Base-by-base conservation (phyloP, 2,888 invertebrate genomes). In the Stictocephala bisonia region DNA sequence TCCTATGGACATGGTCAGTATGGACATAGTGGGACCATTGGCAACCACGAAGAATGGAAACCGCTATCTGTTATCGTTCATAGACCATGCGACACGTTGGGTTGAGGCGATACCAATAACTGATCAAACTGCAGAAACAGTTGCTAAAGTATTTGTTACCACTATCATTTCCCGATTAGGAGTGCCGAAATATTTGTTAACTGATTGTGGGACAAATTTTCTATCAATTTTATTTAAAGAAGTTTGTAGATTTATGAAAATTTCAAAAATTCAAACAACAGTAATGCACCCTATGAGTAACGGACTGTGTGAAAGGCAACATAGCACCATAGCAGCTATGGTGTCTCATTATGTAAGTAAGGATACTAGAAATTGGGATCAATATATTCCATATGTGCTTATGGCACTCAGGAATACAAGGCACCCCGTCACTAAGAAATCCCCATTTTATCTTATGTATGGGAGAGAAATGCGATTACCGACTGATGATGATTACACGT, bases 121-220 rank as follows among this genome's bases (percentile, higher is more conserved):
- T 6, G 81, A 83, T 78, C 79, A 80, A 24, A 80, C 81, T 71
- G 78, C 83, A 1, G 68, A 76, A 76, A 82, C 80, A 1, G 79
- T 83, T 18, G 82, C 82, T 4, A 74, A 79, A 11, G 56, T 74
- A 35, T 72, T 84, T 3, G 50, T 81, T 7, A 78, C 82, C 31
- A 81, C 82, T 48, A 81, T 80, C 3, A 64, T 81, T 3, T 58
- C 80, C 1, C 75, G 66, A 73, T 82, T 82, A 72, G 83, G 83
- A 9, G 81, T 83, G 4, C 83, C 83, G 1, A 80, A 81, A 76
- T 68, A 66, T 7, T 78, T 83, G 29, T 68, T 84, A 0, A 80
- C 83, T 0, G 84, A 85, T 74, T 81, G 82, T 79, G 84, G 83
- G 1, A 78, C 80, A 11, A 79, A 83, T 67, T 83, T 84, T 73